Evolutionary conservation across 1,140 invertebrate genomes (phyloP), one percentile per base, ranked within the genome.

Genomic region (Scaptodrosophila lebanonensis): DNA sequence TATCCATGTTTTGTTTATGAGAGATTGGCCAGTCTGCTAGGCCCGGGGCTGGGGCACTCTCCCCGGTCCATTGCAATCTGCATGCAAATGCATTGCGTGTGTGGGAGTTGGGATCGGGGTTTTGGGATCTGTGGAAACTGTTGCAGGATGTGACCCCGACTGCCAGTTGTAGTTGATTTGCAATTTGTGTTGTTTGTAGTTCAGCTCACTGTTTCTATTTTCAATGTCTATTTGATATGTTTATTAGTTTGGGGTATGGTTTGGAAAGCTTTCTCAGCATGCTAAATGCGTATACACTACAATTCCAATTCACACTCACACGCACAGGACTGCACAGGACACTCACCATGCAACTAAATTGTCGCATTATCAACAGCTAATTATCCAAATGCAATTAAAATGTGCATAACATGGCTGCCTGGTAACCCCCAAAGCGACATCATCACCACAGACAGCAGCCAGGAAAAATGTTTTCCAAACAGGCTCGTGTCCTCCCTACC

Each of bases 101-200:
- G 57, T 43, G 54, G 45, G 57, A 49, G 44, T 30, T n/a, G n/a
- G n/a, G n/a, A n/a, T n/a, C n/a, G n/a, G n/a, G n/a, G n/a, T 38
- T 13, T n/a, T 33, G 32, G 32, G 8, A 3, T 33, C 9, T 8
- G 8, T 4, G 5, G 32, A 9, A 9, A 9, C 12, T 11, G 12
- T n/a, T n/a, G n/a, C n/a, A n/a, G 36, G 33, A 17, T 50, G 47
- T 13, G 18, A 33, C 11, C 42, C 44, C 48, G 13, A 40, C 12
- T 59, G 45, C n/a, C n/a, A 16, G 35, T 15, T 65, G 47, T 64
- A 76, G 70, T 76, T 71, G 53, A 64, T 54, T 59, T 54, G 58
- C 67, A 77, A 77, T 77, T 77, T 77, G 64, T 77, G 73, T 79
- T 73, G 63, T 59, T 68, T 67, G 62, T 47, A 60, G 57, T 45